Conservation (phyloP, 2,797 vertebrate species). For the Masticophis lateralis region DNA sequence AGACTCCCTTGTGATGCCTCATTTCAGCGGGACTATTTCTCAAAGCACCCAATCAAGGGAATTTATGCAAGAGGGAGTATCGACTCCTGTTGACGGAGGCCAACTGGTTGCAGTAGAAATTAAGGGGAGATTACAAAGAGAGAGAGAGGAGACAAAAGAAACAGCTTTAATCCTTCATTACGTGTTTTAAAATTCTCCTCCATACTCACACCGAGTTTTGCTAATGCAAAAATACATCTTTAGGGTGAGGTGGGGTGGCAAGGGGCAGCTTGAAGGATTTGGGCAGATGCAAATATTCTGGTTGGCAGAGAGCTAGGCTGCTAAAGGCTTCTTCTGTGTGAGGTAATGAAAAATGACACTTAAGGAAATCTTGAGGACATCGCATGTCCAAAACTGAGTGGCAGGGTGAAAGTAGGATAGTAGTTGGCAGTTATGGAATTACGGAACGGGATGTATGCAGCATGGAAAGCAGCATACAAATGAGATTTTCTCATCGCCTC, state of each 20-base stretch:
- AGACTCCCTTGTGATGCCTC: background rate
- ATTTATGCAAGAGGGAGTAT: background rate
- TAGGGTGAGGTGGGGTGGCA: background rate
- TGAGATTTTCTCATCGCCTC: conserved; percentile 16
- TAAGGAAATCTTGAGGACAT: conserved; percentile 19
- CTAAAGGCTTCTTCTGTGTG: background rate
- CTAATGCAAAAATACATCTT: background rate
- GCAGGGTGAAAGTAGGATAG: conserved; percentile 39
- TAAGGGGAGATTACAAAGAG: background rate
- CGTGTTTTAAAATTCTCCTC: background rate
- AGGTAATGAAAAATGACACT: conserved; percentile 12
- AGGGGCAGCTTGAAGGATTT: background rate
- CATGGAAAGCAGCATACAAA: conserved; percentile 63
- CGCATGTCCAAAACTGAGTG: conserved; percentile 41
- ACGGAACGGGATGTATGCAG: conserved; percentile 65
- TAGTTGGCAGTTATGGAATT: conserved; percentile 64
- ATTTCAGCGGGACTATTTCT: background rate
- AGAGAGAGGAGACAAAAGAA: background rate
- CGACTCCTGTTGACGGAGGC: background rate
- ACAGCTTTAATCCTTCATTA: background rate
- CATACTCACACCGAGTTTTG: background rate
- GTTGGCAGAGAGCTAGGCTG: background rate
- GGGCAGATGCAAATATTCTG: background rate
- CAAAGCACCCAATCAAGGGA: background rate
- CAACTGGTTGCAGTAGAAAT: background rate